Base-by-base conservation (phyloP, 2,797 vertebrate species). In the Sebastiscus albofasciatus region DNA sequence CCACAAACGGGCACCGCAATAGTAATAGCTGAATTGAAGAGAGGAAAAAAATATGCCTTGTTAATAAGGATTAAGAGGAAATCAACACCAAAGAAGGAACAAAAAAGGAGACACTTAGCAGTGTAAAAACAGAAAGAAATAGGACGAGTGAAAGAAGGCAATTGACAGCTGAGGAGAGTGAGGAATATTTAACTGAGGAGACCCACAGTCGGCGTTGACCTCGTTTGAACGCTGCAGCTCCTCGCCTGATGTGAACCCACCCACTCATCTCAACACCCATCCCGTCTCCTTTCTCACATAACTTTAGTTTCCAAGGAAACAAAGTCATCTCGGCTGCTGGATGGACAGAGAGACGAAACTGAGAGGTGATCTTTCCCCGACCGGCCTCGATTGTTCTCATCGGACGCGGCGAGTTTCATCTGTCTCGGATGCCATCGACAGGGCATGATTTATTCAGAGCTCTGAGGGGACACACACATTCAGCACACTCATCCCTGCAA, bases 271-370 rank as follows among this genome's bases (percentile, higher is more conserved):
- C 24, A 77, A 61, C 67, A 70, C 10, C 49, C 60, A 54, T 56
- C 72, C 60, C 42, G 6, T 60, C 68, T 72, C 62, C 24, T 61
- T 27, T 69, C 74, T 39, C 69, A 66, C 70, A 59, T 18, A 62
- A 62, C 66, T 76, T 80, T 71, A 8, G 82, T 87, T 89, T 83
- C 81, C 86, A 86, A 69, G 87, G 86, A 84, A 87, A 92, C 86
- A 70, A 78, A 77, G 34, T 77, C 20, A 31, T 80, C 42, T 62
- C 55, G 22, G 66, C 27, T 52, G 20, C 55, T 36, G 36, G 75
- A 56, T 4, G 7, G 72, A 77, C 65, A 16, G 39, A 22, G 27
- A 79, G 29, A 64, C 7, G 4, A 68, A 77, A 66, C 8, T 13
- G 46, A 73, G 31, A 61, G 54, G 22, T 16, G 71, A 77, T 70